These are phyloP conservation scores for Clarias magur DNA, from an alignment of 2,113 vertebrate species.

Conservation along the genomic window DNA sequence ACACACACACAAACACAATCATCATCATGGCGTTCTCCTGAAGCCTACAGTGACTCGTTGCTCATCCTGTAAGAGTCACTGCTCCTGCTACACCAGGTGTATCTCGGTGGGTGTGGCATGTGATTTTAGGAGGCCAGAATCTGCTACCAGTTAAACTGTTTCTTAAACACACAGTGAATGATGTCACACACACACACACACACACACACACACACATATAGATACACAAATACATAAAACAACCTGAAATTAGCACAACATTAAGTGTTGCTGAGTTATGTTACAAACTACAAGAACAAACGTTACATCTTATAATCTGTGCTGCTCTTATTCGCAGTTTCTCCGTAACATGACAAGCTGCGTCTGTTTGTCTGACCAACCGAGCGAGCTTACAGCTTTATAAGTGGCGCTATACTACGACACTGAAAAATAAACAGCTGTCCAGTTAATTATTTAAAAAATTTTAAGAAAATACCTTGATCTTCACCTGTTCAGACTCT, in stretches of 20 bases:
- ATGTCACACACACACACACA: not conserved
- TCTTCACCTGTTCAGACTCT: slow-evolving; percentile 74
- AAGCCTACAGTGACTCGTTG: not conserved
- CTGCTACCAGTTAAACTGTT: not conserved
- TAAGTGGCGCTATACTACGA: not conserved
- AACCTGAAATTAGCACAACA: not conserved
- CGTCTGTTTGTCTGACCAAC: no score
- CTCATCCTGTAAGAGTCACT: not conserved
- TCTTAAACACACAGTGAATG: not conserved
- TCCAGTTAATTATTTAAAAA: not conserved
- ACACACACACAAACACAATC: slow-evolving; percentile 37
- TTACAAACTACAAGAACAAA: not conserved
- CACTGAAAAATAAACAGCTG: not conserved
- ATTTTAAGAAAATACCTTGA: slow-evolving; percentile 28
- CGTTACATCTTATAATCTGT: not conserved
- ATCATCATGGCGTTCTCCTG: not conserved
- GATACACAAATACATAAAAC: no score
- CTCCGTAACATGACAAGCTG: no score
- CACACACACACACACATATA: not conserved
- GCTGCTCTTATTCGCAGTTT: no score
- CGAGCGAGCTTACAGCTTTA: not conserved
- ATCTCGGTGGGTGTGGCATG: not conserved
- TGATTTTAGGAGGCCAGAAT: not conserved
- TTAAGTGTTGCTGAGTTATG: not conserved
- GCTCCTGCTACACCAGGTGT: not conserved